Conservation (phyloP, 2,888 invertebrate genomes). For the Cheilosia vulpina region DNA sequence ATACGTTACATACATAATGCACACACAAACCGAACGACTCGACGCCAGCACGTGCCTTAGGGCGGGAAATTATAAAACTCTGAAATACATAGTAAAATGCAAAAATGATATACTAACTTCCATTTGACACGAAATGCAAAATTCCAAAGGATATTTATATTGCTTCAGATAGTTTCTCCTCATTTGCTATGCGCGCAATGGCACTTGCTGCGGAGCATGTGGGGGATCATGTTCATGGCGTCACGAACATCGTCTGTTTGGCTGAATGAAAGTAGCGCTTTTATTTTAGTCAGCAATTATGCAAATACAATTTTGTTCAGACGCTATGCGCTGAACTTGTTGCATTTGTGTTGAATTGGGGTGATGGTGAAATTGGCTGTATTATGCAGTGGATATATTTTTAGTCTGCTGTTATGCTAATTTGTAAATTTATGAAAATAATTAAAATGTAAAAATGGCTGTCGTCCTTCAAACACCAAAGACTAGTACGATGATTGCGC, state of each 20-base stretch:
- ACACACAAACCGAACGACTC: not conserved
- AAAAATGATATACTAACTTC: slow-evolving; percentile 47
- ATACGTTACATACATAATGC: too few relatives aligned
- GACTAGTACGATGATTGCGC: too few relatives aligned
- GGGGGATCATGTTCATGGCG: slow-evolving; percentile 15
- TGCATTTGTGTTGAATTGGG: slow-evolving; percentile 18
- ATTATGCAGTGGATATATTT: slow-evolving; percentile 1
- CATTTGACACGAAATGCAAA: slow-evolving; percentile 48
- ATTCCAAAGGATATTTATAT: slow-evolving; percentile 23
- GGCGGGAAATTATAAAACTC: slow-evolving; percentile 12
- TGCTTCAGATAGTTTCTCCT: slow-evolving; percentile 3
- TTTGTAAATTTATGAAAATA: too few relatives aligned
- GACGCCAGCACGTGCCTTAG: not conserved
- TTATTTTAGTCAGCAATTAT: slow-evolving; percentile 51
- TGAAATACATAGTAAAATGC: slow-evolving; percentile 6
- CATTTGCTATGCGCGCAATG: not conserved
- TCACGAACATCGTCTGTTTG: slow-evolving; percentile 10
- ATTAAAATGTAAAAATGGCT: too few relatives aligned
- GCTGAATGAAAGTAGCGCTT: slow-evolving; percentile 1
- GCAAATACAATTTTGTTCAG: slow-evolving; percentile 35
- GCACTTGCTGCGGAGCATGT: not conserved
- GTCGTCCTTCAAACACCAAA: too few relatives aligned
- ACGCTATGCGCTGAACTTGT: slow-evolving; percentile 44
- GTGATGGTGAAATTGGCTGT: not conserved
- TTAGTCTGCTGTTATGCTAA: not conserved